Evolutionary conservation across 2,113 vertebrate genomes (phyloP).

Genomic region (Mobula birostris): DNA sequence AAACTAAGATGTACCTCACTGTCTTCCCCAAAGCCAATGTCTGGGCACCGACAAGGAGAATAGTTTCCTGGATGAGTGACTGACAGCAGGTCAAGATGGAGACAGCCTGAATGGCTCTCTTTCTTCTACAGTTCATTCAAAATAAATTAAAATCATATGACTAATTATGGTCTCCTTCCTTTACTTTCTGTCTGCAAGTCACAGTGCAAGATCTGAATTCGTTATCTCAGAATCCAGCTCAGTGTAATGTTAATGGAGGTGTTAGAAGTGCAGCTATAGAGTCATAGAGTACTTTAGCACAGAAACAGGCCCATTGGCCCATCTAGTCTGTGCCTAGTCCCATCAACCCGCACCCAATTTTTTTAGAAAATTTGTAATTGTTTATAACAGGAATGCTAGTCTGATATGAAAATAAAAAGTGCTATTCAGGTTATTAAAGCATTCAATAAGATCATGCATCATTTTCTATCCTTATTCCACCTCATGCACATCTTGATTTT

Average conservation of each 20-base stretch:
- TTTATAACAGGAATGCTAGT: no score
- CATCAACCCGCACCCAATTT: no score
- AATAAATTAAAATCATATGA: background rate
- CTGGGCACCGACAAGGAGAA: background rate
- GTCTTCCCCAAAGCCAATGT: background rate
- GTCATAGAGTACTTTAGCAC: no score
- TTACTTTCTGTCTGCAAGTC: background rate
- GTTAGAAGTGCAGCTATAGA: background rate
- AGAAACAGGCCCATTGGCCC: no score
- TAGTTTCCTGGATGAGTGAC: background rate
- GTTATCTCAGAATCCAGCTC: background rate
- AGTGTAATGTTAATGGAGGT: background rate
- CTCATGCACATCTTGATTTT: no score
- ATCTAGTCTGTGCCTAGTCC: no score
- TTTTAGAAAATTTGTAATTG: no score
- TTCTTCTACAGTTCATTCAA: background rate
- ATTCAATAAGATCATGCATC: no score
- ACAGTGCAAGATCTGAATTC: background rate
- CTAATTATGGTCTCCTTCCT: background rate
- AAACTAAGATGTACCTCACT: background rate
- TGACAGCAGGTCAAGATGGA: background rate
- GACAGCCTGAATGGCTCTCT: background rate
- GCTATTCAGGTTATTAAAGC: no score
- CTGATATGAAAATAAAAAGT: no score
- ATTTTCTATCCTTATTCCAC: no score